These are phyloP conservation scores for Etia nguti DNA, from an alignment of 2,113 vertebrate genomes.

Conservation along the genomic window DNA sequence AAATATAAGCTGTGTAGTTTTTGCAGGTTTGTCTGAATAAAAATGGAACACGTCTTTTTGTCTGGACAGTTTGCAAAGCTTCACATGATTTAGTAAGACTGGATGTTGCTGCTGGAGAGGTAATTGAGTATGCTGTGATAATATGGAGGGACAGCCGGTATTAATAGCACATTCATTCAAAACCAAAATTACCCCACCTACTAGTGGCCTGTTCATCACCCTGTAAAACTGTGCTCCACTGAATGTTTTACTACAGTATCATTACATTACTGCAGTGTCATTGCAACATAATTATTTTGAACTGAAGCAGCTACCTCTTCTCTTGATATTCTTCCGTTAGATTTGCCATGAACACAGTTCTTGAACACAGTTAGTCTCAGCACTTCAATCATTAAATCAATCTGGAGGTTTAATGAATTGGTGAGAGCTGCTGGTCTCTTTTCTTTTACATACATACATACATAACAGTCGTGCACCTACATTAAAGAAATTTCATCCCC, in stretches of 20 bases:
- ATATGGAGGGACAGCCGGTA: constrained; percentile 7
- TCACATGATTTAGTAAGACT: background rate
- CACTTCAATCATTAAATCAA: background rate
- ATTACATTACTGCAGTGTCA: background rate
- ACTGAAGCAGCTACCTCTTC: background rate
- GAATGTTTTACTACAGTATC: background rate
- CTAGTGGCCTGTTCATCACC: background rate
- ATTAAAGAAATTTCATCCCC: background rate
- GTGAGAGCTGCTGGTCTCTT: background rate
- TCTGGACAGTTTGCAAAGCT: background rate
- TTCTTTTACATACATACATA: background rate
- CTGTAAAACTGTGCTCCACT: background rate
- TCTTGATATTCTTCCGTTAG: background rate
- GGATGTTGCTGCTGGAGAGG: background rate
- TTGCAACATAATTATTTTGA: background rate
- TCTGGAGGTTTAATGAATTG: background rate
- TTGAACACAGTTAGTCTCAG: background rate
- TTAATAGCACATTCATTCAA: constrained; percentile 23
- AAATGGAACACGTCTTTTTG: background rate
- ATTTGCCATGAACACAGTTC: background rate
- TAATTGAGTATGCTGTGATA: constrained; percentile 1
- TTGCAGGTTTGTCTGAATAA: background rate
- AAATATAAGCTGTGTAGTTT: background rate
- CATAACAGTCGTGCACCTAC: background rate
- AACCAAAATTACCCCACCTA: background rate